Evolutionary conservation across 2,888 invertebrate genomes (phyloP).

Genomic region (Cheilosia vernalis): DNA sequence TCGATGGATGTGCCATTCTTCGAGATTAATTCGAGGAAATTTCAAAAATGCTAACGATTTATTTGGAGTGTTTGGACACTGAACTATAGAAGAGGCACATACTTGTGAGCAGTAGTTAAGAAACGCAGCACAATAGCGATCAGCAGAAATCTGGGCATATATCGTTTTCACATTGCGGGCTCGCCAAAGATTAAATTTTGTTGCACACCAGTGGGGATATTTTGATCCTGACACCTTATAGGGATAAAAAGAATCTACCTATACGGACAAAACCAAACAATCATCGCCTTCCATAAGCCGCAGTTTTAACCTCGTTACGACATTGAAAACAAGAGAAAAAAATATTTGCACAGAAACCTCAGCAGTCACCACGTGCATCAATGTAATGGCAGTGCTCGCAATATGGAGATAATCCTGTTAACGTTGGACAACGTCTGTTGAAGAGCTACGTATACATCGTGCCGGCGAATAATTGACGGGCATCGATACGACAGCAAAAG

Average conservation of each 20-base stretch:
- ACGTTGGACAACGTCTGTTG: constrained; percentile 35
- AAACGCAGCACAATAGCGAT: no score
- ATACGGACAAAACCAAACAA: background rate
- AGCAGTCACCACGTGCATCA: constrained; percentile 23
- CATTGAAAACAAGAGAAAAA: background rate
- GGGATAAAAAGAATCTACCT: constrained; percentile 7
- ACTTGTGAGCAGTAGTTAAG: no score
- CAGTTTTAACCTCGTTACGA: background rate
- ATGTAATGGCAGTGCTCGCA: constrained; percentile 50
- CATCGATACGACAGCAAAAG: constrained; percentile 39
- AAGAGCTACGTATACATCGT: constrained; percentile 45
- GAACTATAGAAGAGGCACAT: no score
- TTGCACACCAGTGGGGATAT: background rate
- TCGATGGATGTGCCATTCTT: constrained; percentile 30
- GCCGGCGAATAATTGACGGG: constrained; percentile 60
- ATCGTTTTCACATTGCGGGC: background rate
- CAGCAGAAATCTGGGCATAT: no score
- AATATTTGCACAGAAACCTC: background rate
- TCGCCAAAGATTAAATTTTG: no score
- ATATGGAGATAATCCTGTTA: constrained; percentile 70
- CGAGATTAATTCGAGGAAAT: constrained; percentile 30
- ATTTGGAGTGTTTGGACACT: background rate
- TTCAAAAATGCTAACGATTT: constrained; percentile 1
- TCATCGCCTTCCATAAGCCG: background rate
- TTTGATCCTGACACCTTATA: constrained; percentile 5